phyloP scores from a whole-genome alignment of 2,113 vertebrate species.

The Sinocyclocheilus grahami region DNA sequence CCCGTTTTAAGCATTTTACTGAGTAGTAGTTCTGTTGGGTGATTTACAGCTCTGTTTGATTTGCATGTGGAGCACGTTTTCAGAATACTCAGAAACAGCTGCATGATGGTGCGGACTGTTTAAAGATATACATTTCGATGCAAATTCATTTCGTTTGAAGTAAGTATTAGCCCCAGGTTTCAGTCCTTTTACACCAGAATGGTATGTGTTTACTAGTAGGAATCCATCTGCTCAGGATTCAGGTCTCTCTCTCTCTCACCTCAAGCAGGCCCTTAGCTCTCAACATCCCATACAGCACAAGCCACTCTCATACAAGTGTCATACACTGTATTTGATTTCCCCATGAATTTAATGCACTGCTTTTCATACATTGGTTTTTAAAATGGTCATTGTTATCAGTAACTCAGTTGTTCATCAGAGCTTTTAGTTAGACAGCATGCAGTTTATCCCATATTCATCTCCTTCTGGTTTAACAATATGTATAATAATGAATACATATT shows the following conservation, averaged over 20 bases:
- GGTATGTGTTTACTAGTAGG: conserved; percentile 9
- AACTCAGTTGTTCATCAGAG: background rate
- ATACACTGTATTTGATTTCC: background rate
- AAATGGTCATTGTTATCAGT: too few relatives aligned
- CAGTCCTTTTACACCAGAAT: background rate
- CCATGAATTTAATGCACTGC: background rate
- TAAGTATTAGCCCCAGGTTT: conserved; percentile 4
- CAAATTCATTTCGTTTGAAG: conserved; percentile 29
- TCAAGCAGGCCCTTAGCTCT: conserved; percentile 13
- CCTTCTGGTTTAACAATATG: background rate
- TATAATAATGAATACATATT: too few relatives aligned
- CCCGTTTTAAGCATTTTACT: background rate
- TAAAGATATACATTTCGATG: background rate
- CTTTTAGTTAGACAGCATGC: background rate
- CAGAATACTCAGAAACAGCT: background rate
- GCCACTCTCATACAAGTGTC: background rate
- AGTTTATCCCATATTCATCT: background rate
- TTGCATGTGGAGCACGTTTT: background rate
- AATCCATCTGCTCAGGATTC: background rate
- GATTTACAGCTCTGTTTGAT: conserved; percentile 1
- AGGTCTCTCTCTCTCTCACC: conserved; percentile 2
- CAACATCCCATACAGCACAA: background rate
- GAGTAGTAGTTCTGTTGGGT: background rate
- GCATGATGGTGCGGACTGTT: background rate
- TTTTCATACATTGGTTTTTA: background rate